These are phyloP conservation scores for Rhabditoides inermis DNA, from an alignment of 2,888 invertebrate genomes.

Conservation along the genomic window DNA sequence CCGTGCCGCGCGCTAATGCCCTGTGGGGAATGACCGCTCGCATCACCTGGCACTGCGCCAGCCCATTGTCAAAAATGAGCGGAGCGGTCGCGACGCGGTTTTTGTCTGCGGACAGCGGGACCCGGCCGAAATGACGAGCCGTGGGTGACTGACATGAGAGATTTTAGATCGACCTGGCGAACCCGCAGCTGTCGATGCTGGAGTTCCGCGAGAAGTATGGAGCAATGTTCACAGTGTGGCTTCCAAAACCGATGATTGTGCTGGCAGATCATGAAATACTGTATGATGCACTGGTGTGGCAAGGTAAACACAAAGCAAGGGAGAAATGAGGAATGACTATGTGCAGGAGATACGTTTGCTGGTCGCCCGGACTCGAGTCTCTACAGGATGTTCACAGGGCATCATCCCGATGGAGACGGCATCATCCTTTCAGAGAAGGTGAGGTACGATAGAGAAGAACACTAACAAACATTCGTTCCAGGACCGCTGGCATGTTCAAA, in stretches of 20 bases:
- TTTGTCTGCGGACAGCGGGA: too few relatives aligned
- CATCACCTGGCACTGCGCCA: too few relatives aligned
- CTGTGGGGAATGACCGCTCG: too few relatives aligned
- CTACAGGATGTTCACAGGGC: constrained; percentile 26
- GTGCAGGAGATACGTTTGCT: constrained; percentile 4
- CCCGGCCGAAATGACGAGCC: too few relatives aligned
- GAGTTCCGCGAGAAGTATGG: too few relatives aligned
- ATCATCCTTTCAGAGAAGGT: constrained; percentile 25
- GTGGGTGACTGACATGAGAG: too few relatives aligned
- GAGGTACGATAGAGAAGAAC: neutral
- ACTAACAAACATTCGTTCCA: neutral
- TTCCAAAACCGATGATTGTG: constrained; percentile 4
- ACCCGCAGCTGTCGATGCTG: too few relatives aligned
- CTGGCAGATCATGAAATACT: constrained; percentile 2
- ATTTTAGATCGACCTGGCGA: too few relatives aligned
- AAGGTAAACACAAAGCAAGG: neutral
- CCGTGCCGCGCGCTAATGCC: too few relatives aligned
- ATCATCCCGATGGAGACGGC: constrained; percentile 27
- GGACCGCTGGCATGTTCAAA: constrained; percentile 21
- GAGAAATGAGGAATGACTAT: neutral
- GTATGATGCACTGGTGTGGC: neutral
- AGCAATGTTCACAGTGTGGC: constrained; percentile 5
- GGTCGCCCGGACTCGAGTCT: constrained; percentile 30
- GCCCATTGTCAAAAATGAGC: too few relatives aligned
- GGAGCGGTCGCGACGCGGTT: too few relatives aligned